Evolutionary conservation across 2,797 vertebrate genomes (phyloP).

Genomic region (Poeciliopsis presidionis): DNA sequence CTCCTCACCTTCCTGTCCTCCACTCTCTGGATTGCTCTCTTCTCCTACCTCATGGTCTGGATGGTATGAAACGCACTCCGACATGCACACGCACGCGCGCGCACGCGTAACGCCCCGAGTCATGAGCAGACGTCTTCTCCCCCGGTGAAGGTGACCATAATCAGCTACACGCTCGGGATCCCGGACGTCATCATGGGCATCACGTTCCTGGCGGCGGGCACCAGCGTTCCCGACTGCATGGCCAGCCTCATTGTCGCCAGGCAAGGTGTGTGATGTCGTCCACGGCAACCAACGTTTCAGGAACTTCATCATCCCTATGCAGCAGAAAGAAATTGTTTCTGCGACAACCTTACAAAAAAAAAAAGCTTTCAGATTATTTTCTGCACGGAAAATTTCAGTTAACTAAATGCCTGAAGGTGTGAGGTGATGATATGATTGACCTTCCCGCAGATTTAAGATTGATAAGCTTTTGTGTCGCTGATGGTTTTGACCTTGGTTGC

Average conservation of each 20-base stretch:
- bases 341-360: background rate
- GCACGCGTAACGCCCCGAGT: background rate
- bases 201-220: constrained; percentile 86
- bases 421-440: background rate
- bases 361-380: background rate
- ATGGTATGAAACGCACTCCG: constrained; percentile 76
- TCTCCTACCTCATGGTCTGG: constrained; percentile 90
- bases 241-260: constrained; percentile 86
- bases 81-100: background rate
- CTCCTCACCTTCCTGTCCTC: constrained; percentile 82
- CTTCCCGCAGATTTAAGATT: background rate
- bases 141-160: constrained; percentile 80
- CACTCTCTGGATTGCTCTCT: constrained; percentile 85
- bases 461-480: background rate
- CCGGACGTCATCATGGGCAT: constrained; percentile 88
- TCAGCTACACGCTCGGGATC: constrained; percentile 84
- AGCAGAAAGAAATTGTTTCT: background rate
- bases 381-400: background rate
- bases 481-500: background rate
- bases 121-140: background rate
- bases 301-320: background rate
- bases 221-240: constrained; percentile 87
- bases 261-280: constrained; percentile 70
- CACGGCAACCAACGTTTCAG: background rate
- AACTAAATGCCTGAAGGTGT: background rate